A percentile compares a stretch with the other conserved stretches of the same genome.
These are phyloP conservation scores for Eubasilissa splendida DNA, from an alignment of 2,888 invertebrate genomes.

Conservation along the genomic window DNA sequence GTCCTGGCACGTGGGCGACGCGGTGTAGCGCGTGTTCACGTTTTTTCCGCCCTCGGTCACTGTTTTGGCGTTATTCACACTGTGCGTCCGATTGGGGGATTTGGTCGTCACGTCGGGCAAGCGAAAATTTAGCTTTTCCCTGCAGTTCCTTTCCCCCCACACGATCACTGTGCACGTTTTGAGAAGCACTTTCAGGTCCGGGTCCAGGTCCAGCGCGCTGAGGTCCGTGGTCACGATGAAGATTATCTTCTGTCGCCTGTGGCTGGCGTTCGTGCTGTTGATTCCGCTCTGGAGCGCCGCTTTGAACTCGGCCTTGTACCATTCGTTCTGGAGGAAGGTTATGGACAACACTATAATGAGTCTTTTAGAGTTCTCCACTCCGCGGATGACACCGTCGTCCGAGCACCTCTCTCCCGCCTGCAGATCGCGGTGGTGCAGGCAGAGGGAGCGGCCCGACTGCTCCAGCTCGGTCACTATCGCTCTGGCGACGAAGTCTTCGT, in stretches of 20 bases:
- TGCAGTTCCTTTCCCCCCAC: constrained; percentile 89
- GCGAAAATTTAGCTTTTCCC: constrained; percentile 89
- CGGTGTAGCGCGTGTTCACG: constrained; percentile 71
- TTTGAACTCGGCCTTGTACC: constrained; percentile 86
- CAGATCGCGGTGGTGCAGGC: constrained; percentile 79
- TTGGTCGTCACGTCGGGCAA: constrained; percentile 84
- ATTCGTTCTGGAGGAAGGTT: constrained; percentile 86
- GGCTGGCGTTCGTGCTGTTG: constrained; percentile 77
- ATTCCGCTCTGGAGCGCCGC: constrained; percentile 84
- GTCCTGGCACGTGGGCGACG: constrained; percentile 71
- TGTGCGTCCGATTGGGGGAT: constrained; percentile 74
- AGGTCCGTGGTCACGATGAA: constrained; percentile 73
- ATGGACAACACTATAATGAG: constrained; percentile 87
- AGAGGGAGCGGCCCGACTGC: constrained; percentile 76
- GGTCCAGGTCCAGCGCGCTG: constrained; percentile 79
- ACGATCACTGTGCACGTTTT: constrained; percentile 83
- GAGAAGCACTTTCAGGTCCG: constrained; percentile 81
- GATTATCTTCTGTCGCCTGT: constrained; percentile 75
- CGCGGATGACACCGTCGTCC: constrained; percentile 72
- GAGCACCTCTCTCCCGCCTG: constrained; percentile 74
- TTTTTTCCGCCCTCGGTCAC: constrained; percentile 70
- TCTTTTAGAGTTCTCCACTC: constrained; percentile 77
- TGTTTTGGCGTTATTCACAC: constrained; percentile 68
- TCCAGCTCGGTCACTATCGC: constrained; percentile 83
- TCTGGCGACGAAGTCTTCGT: constrained; percentile 81